Percentiles rank a stretch among this genome's conserved stretches.
These are phyloP conservation scores for Habropoda laboriosa DNA, from an alignment of 1,140 invertebrate species.

Conservation along the genomic window DNA sequence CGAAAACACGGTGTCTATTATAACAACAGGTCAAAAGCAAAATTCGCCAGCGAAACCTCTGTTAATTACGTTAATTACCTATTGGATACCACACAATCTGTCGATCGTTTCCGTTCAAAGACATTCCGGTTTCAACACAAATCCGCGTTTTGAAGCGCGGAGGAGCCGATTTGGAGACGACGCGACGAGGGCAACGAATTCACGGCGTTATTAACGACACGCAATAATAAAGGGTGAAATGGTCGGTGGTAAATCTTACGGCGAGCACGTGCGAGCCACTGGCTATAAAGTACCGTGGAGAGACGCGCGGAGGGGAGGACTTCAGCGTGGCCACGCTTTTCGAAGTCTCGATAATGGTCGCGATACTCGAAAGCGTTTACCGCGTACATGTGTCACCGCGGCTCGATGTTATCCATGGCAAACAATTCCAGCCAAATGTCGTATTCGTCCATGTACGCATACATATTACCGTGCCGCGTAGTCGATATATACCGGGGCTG, in stretches of 20 bases:
- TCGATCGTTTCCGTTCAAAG: no score
- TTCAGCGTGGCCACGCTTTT: neutral
- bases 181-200: neutral
- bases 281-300: neutral
- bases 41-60: no score
- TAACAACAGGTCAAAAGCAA: no score
- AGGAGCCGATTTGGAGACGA: neutral
- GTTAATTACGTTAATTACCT: no score
- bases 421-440: constrained; percentile 35
- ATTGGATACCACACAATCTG: no score
- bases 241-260: neutral
- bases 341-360: constrained; percentile 8
- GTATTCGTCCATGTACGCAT: constrained; percentile 7
- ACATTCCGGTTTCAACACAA: no score
- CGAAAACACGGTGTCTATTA: no score
- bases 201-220: neutral
- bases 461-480: neutral
- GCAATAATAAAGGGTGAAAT: constrained; percentile 2
- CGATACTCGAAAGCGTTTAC: constrained; percentile 5
- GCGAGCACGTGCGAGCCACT: neutral
- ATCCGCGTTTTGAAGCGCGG: neutral
- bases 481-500: constrained; percentile 2
- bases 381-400: neutral
- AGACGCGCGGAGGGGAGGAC: neutral
- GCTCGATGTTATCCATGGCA: neutral